Percentiles rank a stretch among this genome's conserved stretches.
phyloP scores from a whole-genome alignment of 92 coral and sea anemone genomes.

The Umimayanthus kanabou region DNA sequence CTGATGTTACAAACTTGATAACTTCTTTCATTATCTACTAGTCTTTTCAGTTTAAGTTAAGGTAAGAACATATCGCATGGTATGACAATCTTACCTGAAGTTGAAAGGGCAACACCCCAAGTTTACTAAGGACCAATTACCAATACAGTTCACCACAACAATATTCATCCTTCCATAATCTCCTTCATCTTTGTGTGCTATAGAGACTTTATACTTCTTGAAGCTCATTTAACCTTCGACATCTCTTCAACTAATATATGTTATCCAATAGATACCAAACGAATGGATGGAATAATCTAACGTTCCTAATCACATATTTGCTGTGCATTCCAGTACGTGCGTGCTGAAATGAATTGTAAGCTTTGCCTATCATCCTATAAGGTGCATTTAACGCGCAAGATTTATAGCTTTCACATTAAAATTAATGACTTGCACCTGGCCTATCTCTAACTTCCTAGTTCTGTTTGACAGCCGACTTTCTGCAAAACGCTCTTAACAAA shows the following conservation, averaged over 20 bases:
- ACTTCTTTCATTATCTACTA: too few relatives aligned
- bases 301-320: background rate
- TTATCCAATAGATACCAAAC: background rate
- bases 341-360: slow-evolving; percentile 6
- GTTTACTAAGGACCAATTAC: too few relatives aligned
- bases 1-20: too few relatives aligned
- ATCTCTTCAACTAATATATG: background rate
- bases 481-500: background rate
- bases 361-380: background rate
- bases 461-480: background rate
- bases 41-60: background rate
- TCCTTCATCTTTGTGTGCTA: background rate
- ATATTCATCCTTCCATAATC: background rate
- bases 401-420: slow-evolving; percentile 19
- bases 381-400: slow-evolving; percentile 3
- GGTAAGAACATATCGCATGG: background rate
- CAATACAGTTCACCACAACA: background rate
- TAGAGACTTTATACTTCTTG: background rate
- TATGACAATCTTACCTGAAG: background rate
- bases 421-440: slow-evolving; percentile 18
- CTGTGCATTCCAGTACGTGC: background rate
- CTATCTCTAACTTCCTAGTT: slow-evolving; percentile 1
- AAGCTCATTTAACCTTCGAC: background rate
- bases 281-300: background rate
- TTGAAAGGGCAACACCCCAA: slow-evolving; percentile 7